phyloP scores from a whole-genome alignment of 2,888 invertebrate genomes.

The Parnassius apollo region DNA sequence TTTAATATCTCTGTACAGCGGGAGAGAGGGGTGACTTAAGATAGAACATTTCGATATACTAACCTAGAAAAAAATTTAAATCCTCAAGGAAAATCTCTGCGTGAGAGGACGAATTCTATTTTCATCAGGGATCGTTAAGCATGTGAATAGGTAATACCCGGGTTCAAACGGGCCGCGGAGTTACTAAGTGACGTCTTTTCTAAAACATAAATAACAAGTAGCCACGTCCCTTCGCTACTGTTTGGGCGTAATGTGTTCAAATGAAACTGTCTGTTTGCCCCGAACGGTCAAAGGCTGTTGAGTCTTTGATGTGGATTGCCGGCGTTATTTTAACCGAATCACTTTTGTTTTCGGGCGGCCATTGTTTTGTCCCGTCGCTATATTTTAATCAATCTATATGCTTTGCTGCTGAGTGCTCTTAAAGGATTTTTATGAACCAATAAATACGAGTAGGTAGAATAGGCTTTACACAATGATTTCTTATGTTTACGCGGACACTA shows the following conservation, averaged over 20 bases:
- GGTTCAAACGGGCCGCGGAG: conserved; percentile 26
- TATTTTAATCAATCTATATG: background rate
- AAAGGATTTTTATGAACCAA: too few species aligned
- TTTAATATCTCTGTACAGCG: too few species aligned
- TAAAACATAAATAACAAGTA: conserved; percentile 15
- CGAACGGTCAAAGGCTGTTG: background rate
- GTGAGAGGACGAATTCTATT: conserved; percentile 51
- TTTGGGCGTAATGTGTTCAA: conserved; percentile 4
- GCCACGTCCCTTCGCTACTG: background rate
- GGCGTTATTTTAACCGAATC: background rate
- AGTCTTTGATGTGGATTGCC: conserved; percentile 1
- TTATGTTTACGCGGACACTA: too few species aligned
- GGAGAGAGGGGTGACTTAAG: too few species aligned
- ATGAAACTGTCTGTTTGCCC: conserved; percentile 4
- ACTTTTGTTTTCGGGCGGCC: background rate
- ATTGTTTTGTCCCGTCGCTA: background rate
- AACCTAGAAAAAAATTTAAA: conserved; percentile 2
- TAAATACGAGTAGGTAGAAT: too few species aligned
- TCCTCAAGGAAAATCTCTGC: conserved; percentile 40
- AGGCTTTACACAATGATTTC: too few species aligned
- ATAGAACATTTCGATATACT: too few species aligned
- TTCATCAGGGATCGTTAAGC: conserved; percentile 47
- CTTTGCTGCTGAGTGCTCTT: too few species aligned
- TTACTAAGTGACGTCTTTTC: conserved; percentile 29
- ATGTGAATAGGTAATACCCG: conserved; percentile 54